These are phyloP conservation scores for Euthynnus affinis DNA, from an alignment of 2,797 vertebrate species.

Conservation along the genomic window DNA sequence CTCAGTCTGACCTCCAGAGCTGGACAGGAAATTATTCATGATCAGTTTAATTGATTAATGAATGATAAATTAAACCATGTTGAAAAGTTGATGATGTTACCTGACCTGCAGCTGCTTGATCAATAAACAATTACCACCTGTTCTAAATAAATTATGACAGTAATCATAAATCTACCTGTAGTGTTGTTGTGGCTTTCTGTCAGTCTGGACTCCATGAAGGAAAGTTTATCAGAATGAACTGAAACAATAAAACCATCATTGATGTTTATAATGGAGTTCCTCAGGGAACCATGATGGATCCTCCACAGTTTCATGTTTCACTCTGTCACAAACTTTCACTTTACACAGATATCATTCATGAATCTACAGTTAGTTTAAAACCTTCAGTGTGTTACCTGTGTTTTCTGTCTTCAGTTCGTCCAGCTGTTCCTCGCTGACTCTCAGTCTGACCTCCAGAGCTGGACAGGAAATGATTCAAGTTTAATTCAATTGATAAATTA, in stretches of 20 bases:
- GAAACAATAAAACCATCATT: neutral
- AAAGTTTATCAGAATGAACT: constrained; percentile 12
- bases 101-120: constrained; percentile 2
- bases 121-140: too few relatives aligned
- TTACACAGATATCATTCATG: too few relatives aligned
- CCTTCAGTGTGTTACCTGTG: too few relatives aligned
- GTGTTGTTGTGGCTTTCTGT: neutral
- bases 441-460: neutral
- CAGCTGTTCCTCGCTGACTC: neutral
- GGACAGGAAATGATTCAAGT: neutral
- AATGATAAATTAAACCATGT: too few relatives aligned
- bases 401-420: neutral
- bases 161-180: neutral
- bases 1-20: neutral
- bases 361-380: too few relatives aligned
- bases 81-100: neutral
- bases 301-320: too few relatives aligned
- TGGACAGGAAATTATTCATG: neutral
- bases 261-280: neutral
- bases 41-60: neutral
- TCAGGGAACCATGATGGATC: too few relatives aligned
- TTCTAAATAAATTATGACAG: too few relatives aligned
- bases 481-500: neutral
- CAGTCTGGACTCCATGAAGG: neutral
- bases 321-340: too few relatives aligned